Evolutionary conservation across 2,113 vertebrate species (phyloP).

Genomic region (Salvelinus namaycush): DNA sequence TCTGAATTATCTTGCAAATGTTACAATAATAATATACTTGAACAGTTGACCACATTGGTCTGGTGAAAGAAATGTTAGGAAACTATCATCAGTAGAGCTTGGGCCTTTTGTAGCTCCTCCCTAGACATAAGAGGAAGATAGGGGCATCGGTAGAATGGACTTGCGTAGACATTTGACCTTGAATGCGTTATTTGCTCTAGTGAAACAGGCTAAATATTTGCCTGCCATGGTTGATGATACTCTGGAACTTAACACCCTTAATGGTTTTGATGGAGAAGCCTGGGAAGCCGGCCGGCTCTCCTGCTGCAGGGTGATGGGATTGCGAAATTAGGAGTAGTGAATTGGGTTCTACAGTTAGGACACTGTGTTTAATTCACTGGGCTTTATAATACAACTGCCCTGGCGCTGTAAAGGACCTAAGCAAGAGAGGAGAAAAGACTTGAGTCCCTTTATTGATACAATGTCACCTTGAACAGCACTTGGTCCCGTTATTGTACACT

Average conservation of each 20-base stretch:
- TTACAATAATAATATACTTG: slow-evolving; percentile 1
- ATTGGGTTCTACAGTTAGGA: slow-evolving; percentile 70
- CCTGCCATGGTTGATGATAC: slow-evolving; percentile 76
- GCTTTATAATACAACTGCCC: slow-evolving; percentile 67
- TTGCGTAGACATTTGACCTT: slow-evolving; percentile 68
- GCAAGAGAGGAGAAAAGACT: slow-evolving; percentile 59
- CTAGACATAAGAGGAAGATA: slow-evolving; percentile 52
- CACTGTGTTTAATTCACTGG: slow-evolving; percentile 69
- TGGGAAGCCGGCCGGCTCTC: slow-evolving; percentile 52
- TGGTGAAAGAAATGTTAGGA: slow-evolving; percentile 17
- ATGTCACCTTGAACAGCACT: slow-evolving; percentile 42
- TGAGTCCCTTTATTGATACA: slow-evolving; percentile 67
- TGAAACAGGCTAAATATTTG: slow-evolving; percentile 77
- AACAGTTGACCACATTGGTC: neutral
- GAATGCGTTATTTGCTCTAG: slow-evolving; percentile 71
- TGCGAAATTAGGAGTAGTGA: slow-evolving; percentile 69
- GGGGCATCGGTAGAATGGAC: slow-evolving; percentile 56
- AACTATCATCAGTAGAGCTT: slow-evolving; percentile 11
- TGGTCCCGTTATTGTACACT: slow-evolving; percentile 1
- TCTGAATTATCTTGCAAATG: slow-evolving; percentile 43
- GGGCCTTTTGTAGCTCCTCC: slow-evolving; percentile 44
- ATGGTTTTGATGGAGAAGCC: slow-evolving; percentile 73
- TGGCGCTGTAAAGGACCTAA: slow-evolving; percentile 64
- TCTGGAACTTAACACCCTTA: slow-evolving; percentile 67
- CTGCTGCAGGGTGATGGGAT: slow-evolving; percentile 63